Conservation (phyloP, 2,797 vertebrate species). For the Benthosema pterotum region DNA sequence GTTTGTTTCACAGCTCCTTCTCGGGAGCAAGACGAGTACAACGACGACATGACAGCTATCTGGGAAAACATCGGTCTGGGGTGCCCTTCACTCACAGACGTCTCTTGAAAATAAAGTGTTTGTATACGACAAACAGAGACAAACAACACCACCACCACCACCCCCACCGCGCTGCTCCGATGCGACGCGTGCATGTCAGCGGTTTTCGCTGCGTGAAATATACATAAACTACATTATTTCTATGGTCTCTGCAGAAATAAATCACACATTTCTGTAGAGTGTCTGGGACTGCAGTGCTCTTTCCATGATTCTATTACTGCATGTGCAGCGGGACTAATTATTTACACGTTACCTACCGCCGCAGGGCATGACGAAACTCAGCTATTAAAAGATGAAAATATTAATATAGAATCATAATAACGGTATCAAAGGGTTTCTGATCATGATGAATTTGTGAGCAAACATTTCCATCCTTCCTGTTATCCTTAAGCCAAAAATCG, state of each 20-base stretch:
- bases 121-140: slow-evolving; percentile 13
- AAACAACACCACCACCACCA: slow-evolving; percentile 13
- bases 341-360: slow-evolving; percentile 48
- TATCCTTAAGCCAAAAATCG: slow-evolving; percentile 60
- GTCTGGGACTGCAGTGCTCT: not conserved
- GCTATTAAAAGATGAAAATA: slow-evolving; percentile 33
- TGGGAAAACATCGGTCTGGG: slow-evolving; percentile 39
- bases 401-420: not conserved
- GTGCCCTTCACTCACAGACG: slow-evolving; percentile 56
- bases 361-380: slow-evolving; percentile 50
- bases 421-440: slow-evolving; percentile 30
- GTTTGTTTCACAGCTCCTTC: slow-evolving; percentile 63
- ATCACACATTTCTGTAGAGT: slow-evolving; percentile 41
- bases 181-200: slow-evolving; percentile 26
- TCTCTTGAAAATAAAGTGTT: slow-evolving; percentile 44
- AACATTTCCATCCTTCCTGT: slow-evolving; percentile 44
- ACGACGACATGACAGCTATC: slow-evolving; percentile 56
- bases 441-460: slow-evolving; percentile 42
- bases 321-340: slow-evolving; percentile 47
- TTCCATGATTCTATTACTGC: slow-evolving; percentile 24
- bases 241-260: slow-evolving; percentile 35
- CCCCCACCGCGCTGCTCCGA: not conserved
- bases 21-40: slow-evolving; percentile 29
- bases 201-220: slow-evolving; percentile 16
- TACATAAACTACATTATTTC: slow-evolving; percentile 10